Conservation (phyloP, 2,888 invertebrate genomes). For the Minunthozetes semirufus region DNA sequence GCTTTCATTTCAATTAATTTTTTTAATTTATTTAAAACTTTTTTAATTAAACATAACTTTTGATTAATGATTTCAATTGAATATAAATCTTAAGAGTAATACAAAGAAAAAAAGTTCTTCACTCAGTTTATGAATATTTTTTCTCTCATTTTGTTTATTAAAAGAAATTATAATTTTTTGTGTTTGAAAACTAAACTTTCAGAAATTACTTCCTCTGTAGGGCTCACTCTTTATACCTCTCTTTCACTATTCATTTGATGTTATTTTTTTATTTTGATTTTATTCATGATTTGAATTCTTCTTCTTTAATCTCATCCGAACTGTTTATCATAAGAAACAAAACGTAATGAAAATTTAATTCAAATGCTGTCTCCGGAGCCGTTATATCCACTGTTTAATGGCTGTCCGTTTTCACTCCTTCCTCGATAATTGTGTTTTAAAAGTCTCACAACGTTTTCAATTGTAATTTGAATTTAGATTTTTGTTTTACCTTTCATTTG, state of each 20-base stretch:
- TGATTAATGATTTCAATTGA: background rate
- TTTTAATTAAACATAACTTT: background rate
- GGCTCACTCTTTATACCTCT: background rate
- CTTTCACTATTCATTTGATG: background rate
- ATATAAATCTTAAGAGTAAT: background rate
- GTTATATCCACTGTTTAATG: too few species aligned
- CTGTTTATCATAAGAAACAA: background rate
- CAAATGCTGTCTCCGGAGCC: background rate
- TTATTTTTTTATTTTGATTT: background rate
- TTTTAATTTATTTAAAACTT: too few species aligned
- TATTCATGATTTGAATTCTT: background rate
- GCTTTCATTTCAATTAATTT: background rate
- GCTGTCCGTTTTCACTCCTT: too few species aligned
- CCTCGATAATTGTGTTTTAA: too few species aligned
- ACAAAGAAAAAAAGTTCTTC: background rate
- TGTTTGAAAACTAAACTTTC: background rate
- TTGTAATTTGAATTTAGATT: too few species aligned
- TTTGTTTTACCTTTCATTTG: too few species aligned
- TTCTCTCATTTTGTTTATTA: background rate
- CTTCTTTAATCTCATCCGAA: background rate
- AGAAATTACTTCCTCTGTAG: background rate
- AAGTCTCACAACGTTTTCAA: too few species aligned
- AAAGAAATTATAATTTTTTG: background rate
- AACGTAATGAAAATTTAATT: background rate
- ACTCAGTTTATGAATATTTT: background rate